Conservation (phyloP, 2,888 invertebrate genomes). For the Lysandra bellargus region DNA sequence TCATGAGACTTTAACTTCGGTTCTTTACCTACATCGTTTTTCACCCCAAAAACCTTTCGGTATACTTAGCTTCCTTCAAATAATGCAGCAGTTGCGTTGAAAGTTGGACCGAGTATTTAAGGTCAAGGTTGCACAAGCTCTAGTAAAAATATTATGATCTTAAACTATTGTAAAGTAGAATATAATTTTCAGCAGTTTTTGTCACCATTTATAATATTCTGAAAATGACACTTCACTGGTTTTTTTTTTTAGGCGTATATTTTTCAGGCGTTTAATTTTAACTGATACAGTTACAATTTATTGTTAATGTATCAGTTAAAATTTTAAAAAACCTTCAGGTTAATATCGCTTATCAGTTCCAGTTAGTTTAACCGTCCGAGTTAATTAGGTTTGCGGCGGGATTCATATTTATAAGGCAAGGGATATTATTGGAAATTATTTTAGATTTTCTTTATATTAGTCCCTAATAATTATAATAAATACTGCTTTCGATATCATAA, state of each 20-base stretch:
- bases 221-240: not conserved
- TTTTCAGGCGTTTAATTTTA: not conserved
- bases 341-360: slow-evolving; percentile 22
- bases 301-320: no score
- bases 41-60: no score
- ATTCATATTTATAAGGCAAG: not conserved
- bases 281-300: slow-evolving; percentile 18
- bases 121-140: no score
- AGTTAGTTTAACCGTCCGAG: slow-evolving; percentile 2
- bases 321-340: no score
- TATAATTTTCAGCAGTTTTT: no score
- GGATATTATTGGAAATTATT: not conserved
- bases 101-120: no score
- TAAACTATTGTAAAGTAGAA: no score
- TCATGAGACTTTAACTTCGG: not conserved
- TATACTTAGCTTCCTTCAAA: no score
- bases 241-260: no score
- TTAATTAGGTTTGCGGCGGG: slow-evolving; percentile 20
- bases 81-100: no score
- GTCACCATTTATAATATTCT: not conserved
- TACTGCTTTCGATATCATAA: not conserved
- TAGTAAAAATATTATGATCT: no score
- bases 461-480: not conserved
- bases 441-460: not conserved
- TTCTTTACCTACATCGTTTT: no score